Conservation (phyloP, 2,888 invertebrate species). For the Lacanobia wlatinum region DNA sequence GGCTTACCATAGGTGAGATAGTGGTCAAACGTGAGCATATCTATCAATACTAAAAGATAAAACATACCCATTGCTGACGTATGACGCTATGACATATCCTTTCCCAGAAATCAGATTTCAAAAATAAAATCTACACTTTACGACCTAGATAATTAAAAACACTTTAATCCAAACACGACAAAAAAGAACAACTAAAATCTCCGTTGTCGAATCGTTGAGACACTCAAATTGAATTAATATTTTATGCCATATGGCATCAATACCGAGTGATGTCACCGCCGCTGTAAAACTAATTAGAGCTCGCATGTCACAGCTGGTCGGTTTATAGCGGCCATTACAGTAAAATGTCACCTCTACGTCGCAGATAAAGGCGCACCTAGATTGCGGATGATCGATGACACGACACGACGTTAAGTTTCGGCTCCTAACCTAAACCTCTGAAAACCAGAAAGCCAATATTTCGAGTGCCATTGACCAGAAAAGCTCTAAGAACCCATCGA, state of each 20-base stretch:
- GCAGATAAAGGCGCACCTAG: slow-evolving; percentile 22
- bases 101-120: slow-evolving; percentile 6
- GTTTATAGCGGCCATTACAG: slow-evolving; percentile 71
- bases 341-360: slow-evolving; percentile 62
- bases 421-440: too few species aligned
- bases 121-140: slow-evolving; percentile 33
- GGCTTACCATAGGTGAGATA: too few species aligned
- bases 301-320: slow-evolving; percentile 71
- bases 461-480: neutral
- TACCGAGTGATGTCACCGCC: slow-evolving; percentile 73
- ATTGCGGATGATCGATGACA: neutral
- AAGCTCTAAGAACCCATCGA: neutral
- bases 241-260: slow-evolving; percentile 71
- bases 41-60: neutral
- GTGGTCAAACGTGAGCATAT: too few species aligned
- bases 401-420: neutral
- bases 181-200: slow-evolving; percentile 23
- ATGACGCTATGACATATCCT: neutral
- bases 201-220: slow-evolving; percentile 53
- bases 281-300: slow-evolving; percentile 81
- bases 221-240: slow-evolving; percentile 76
- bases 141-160: slow-evolving; percentile 68
- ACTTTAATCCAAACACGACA: slow-evolving; percentile 54
- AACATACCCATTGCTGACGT: neutral
- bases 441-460: neutral